These are phyloP conservation scores for Podilymbus podiceps DNA, from an alignment of 2,113 vertebrate genomes.

Conservation along the genomic window DNA sequence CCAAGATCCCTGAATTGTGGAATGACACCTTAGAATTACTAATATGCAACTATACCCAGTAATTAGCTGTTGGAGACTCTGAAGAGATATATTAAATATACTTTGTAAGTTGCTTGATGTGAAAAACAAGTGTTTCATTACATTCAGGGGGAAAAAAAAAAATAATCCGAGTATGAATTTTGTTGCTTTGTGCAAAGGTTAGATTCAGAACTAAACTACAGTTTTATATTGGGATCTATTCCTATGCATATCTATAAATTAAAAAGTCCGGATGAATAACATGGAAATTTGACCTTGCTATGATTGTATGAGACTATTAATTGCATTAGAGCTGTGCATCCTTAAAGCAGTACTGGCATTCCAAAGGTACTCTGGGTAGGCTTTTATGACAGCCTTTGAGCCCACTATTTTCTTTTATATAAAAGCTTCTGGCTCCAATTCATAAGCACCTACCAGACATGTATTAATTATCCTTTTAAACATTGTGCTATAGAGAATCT, in stretches of 20 bases:
- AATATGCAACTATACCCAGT: not conserved
- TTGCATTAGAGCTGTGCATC: not conserved
- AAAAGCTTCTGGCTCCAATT: not conserved
- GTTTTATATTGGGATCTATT: not conserved
- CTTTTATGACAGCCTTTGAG: not conserved
- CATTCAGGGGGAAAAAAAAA: not conserved
- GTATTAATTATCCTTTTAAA: not conserved
- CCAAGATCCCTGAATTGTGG: not conserved
- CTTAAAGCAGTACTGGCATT: not conserved
- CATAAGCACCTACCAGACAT: not conserved
- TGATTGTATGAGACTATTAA: not conserved
- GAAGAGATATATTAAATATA: not conserved
- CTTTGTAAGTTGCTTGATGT: not conserved
- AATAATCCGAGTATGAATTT: not conserved
- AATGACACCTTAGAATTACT: not conserved
- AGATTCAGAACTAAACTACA: not conserved
- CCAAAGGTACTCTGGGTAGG: not conserved
- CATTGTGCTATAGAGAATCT: not conserved
- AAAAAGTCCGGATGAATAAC: not conserved
- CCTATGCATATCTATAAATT: constrained; percentile 9
- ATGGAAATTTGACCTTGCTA: not conserved
- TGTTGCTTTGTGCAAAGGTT: constrained; percentile 12
- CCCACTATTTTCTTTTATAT: not conserved
- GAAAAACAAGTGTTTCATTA: not conserved
- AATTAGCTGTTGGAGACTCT: not conserved